These are phyloP conservation scores for Progne subis DNA, from an alignment of 2,113 vertebrate species.

Conservation along the genomic window DNA sequence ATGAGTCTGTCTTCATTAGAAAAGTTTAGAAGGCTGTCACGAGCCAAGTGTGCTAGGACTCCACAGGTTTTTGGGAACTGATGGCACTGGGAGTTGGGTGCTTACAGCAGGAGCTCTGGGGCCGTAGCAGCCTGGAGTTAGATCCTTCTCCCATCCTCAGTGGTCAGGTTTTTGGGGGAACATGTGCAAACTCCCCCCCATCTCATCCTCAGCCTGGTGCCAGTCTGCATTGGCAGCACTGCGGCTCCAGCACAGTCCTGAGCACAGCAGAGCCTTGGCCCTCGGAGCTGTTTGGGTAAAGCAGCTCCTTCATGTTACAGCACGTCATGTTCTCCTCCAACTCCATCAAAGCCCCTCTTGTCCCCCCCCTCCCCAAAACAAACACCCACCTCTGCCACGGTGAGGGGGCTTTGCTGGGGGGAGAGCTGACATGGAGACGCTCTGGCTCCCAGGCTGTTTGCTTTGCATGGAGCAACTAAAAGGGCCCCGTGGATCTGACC, in stretches of 20 bases:
- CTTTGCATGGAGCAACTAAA: not conserved
- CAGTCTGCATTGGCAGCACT: not conserved
- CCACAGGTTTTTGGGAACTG: not conserved
- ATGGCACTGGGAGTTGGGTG: not conserved
- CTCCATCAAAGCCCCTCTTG: not conserved
- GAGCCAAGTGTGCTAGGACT: conserved; percentile 1
- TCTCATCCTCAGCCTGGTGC: rapidly evolving
- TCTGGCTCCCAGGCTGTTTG: not conserved
- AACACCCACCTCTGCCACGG: not conserved
- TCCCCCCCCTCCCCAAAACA: not conserved
- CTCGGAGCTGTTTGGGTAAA: rapidly evolving
- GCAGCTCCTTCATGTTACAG: not conserved
- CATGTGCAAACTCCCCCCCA: rapidly evolving
- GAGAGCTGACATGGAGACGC: not conserved
- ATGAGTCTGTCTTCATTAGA: conserved; percentile 28
- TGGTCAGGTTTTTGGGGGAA: not conserved
- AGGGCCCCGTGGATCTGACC: not conserved
- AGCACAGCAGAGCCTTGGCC: not conserved
- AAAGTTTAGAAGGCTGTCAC: conserved; percentile 6
- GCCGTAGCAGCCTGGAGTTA: not conserved
- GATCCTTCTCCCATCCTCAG: not conserved
- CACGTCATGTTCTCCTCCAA: not conserved
- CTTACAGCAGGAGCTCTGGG: not conserved
- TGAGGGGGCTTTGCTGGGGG: not conserved
- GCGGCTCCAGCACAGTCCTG: not conserved